Conservation (phyloP, 2,113 vertebrate species). For the Colaptes auratus region DNA sequence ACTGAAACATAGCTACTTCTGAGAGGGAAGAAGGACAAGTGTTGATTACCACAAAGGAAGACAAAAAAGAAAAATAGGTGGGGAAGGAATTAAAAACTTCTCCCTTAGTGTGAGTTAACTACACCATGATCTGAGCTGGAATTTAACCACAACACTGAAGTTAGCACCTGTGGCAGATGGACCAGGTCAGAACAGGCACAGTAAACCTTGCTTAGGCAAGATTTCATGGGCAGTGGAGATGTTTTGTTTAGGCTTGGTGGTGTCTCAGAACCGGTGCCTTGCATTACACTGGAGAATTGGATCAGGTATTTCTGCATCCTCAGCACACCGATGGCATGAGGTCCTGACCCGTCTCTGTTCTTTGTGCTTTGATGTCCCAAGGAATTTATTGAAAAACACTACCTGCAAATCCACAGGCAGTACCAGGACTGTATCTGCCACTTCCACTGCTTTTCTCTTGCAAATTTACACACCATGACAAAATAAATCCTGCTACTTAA, state of each 20-base stretch:
- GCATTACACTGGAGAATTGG: neutral
- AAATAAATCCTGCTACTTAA: slow-evolving; percentile 20
- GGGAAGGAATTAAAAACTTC: neutral
- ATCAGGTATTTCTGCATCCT: neutral
- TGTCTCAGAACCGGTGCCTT: neutral
- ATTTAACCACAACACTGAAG: neutral
- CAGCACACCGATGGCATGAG: neutral
- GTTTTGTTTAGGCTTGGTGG: neutral
- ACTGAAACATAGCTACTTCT: neutral
- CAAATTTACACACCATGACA: neutral
- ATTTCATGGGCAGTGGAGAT: neutral
- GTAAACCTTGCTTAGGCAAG: neutral
- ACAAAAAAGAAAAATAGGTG: neutral
- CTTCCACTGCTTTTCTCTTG: neutral
- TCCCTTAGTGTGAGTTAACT: neutral
- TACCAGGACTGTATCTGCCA: neutral
- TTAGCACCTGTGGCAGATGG: neutral
- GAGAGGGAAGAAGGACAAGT: neutral
- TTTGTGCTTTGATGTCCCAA: neutral
- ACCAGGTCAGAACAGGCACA: neutral
- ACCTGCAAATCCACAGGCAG: neutral
- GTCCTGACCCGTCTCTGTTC: neutral
- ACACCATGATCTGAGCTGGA: neutral
- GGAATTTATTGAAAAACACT: neutral
- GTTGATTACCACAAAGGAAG: neutral